Evolutionary conservation across 2,113 vertebrate genomes (phyloP).

Genomic region (Gymnobelideus leadbeateri): DNA sequence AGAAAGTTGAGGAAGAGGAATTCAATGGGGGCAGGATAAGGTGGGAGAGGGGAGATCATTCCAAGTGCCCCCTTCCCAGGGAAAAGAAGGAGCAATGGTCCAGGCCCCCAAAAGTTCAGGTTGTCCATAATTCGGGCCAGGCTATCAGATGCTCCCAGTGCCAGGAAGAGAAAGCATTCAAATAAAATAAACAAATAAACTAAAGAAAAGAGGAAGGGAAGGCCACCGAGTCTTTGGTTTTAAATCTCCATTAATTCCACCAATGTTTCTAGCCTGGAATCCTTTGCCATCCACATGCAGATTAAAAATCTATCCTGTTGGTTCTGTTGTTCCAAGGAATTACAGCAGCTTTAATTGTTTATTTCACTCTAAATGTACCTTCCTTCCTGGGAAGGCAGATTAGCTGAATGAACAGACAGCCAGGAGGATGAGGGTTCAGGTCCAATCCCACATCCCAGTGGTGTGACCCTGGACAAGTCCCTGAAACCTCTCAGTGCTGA

Average conservation of each 20-base stretch:
- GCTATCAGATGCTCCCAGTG: not conserved
- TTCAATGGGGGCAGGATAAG: not conserved
- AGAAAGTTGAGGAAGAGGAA: not conserved
- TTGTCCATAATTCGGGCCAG: not conserved
- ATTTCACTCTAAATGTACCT: constrained; percentile 26
- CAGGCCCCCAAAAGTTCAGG: not conserved
- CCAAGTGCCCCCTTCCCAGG: not conserved
- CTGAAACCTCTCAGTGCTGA: not conserved
- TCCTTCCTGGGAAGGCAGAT: not conserved
- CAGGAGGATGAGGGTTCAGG: not conserved
- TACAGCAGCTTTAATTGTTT: constrained; percentile 43
- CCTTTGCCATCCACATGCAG: constrained; percentile 15
- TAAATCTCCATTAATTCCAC: constrained; percentile 31
- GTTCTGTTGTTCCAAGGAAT: constrained; percentile 35
- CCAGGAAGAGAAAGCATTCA: not conserved
- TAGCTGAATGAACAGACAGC: not conserved
- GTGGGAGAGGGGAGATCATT: not conserved
- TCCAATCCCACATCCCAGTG: not conserved
- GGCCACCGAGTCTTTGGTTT: not conserved
- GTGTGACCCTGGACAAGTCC: not conserved
- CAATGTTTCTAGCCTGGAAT: constrained; percentile 18
- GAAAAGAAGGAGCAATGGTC: not conserved
- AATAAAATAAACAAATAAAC: not conserved
- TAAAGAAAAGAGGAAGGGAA: constrained; percentile 36
- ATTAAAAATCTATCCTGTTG: constrained; percentile 18